phyloP scores from a whole-genome alignment of 2,797 vertebrate genomes.

The Xenops minutus region DNA sequence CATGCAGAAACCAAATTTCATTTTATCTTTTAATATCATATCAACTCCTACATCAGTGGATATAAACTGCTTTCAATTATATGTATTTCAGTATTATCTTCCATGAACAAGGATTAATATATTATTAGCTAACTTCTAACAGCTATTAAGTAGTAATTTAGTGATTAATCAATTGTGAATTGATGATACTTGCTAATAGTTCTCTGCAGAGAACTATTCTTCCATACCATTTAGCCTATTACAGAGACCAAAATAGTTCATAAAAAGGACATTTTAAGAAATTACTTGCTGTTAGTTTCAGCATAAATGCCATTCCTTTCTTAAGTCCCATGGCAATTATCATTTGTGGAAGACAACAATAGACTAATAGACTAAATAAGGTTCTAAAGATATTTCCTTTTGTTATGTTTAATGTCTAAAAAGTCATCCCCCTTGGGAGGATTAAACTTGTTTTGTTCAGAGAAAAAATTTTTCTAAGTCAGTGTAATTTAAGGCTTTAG shows the following conservation, averaged over 20 bases:
- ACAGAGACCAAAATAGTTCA: background rate
- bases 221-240: background rate
- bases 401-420: background rate
- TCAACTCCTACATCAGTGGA: background rate
- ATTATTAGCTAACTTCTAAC: background rate
- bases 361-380: background rate
- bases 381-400: background rate
- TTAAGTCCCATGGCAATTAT: background rate
- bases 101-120: background rate
- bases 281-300: slow-evolving; percentile 5
- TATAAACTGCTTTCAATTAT: background rate
- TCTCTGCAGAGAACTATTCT: background rate
- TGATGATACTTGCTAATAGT: background rate
- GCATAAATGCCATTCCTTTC: background rate
- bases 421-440: background rate
- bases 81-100: background rate
- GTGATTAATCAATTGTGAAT: background rate
- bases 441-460: background rate
- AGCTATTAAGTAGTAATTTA: background rate
- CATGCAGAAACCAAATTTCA: background rate
- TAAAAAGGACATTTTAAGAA: background rate
- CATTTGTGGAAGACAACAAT: background rate
- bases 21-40: background rate
- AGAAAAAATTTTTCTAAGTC: background rate
- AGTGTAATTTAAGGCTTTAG: background rate